Conservation (phyloP, 2,113 vertebrate species). For the Apodemus sylvaticus region DNA sequence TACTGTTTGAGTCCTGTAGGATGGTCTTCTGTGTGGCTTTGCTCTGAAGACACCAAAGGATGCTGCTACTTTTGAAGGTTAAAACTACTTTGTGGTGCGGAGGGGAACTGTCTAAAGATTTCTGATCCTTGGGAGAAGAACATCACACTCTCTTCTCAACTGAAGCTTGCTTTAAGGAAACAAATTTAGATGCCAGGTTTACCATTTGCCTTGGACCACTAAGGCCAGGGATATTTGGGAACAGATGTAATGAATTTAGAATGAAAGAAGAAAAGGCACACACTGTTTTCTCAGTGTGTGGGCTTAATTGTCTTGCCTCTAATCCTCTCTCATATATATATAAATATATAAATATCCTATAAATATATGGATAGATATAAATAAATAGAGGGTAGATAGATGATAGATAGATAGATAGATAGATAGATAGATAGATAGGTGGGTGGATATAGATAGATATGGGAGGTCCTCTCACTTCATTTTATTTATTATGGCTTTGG, state of each 20-base stretch:
- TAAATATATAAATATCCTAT: neutral
- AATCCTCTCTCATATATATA: neutral
- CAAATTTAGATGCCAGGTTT: slow-evolving; percentile 43
- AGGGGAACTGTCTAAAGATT: slow-evolving; percentile 65
- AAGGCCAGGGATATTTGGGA: neutral
- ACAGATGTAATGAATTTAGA: neutral
- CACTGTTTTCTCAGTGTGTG: neutral
- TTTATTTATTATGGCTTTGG: slow-evolving; percentile 14
- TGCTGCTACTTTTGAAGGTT: slow-evolving; percentile 75
- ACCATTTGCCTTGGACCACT: slow-evolving; percentile 24
- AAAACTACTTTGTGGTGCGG: slow-evolving; percentile 76
- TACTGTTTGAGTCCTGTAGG: slow-evolving; percentile 77
- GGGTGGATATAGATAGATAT: neutral
- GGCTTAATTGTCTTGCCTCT: neutral
- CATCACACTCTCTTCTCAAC: slow-evolving; percentile 46
- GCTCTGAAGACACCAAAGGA: slow-evolving; percentile 80
- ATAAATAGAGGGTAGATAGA: neutral
- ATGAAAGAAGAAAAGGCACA: neutral
- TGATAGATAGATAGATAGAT: neutral
- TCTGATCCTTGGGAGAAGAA: slow-evolving; percentile 72
- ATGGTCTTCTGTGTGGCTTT: slow-evolving; percentile 65
- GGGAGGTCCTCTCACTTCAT: neutral
- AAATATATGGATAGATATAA: neutral
- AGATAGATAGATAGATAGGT: neutral
- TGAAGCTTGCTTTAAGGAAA: slow-evolving; percentile 60